Evolutionary conservation across 2,113 vertebrate species (phyloP).

Genomic region (Mellivora capensis): DNA sequence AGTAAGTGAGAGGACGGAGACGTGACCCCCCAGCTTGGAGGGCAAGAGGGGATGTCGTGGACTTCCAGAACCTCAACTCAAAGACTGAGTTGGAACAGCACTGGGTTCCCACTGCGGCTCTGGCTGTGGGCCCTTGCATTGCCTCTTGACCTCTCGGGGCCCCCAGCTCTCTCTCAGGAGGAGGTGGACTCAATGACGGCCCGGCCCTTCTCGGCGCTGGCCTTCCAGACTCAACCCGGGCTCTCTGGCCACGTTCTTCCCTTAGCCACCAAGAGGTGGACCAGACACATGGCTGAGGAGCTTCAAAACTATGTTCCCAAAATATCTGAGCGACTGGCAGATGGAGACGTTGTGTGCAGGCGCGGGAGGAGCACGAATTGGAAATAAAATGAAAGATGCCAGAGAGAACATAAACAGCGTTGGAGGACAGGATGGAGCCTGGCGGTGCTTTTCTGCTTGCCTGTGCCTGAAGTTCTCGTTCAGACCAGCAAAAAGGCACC

Average conservation of each 20-base stretch:
- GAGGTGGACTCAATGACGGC: not conserved
- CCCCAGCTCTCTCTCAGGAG: not conserved
- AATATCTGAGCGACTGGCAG: conserved; percentile 77
- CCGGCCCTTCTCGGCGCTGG: not conserved
- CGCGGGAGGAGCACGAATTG: conserved; percentile 66
- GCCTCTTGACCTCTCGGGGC: not conserved
- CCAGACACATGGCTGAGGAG: conserved; percentile 63
- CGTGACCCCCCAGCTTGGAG: not conserved
- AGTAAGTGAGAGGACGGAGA: not conserved
- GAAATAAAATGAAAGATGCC: conserved; percentile 67
- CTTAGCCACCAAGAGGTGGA: conserved; percentile 38
- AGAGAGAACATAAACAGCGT: conserved; percentile 58
- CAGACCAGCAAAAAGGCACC: not conserved
- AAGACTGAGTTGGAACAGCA: not conserved
- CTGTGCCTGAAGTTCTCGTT: not conserved
- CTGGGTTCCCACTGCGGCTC: not conserved
- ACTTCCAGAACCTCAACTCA: not conserved
- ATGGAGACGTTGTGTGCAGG: conserved; percentile 72
- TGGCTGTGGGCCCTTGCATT: too few species aligned
- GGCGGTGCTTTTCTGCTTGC: not conserved
- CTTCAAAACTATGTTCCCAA: conserved; percentile 71
- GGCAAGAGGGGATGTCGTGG: not conserved
- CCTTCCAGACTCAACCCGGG: not conserved
- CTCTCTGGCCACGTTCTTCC: conserved; percentile 13
- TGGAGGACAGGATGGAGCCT: conserved; percentile 38